These are phyloP conservation scores for Falco peregrinus DNA, from an alignment of 2,797 vertebrate genomes.

Conservation along the genomic window DNA sequence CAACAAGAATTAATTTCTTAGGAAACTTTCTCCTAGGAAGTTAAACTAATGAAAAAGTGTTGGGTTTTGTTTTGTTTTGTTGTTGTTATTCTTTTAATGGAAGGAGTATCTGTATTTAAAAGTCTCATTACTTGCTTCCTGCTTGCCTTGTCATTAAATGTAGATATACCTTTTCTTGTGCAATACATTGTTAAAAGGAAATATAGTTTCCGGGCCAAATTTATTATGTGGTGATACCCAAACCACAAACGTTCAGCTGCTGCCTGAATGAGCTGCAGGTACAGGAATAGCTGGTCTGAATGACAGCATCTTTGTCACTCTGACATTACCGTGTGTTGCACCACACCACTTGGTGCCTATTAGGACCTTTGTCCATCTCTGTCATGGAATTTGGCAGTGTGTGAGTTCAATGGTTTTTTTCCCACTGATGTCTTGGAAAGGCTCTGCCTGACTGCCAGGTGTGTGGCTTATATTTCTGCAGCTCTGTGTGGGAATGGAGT, in stretches of 20 bases:
- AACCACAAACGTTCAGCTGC: not conserved
- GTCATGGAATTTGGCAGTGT: not conserved
- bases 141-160: not conserved
- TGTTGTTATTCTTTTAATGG: not conserved
- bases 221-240: not conserved
- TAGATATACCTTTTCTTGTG: not conserved
- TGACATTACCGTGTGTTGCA: not conserved
- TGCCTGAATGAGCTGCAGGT: not conserved
- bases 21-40: not conserved
- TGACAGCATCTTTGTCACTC: not conserved
- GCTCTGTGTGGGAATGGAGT: not conserved
- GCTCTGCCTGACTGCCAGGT: not conserved
- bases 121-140: not conserved
- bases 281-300: not conserved
- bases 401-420: accelerated
- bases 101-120: not conserved
- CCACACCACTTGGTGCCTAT: accelerated
- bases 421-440: not conserved
- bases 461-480: not conserved
- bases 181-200: not conserved
- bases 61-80: not conserved
- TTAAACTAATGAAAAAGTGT: not conserved
- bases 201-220: not conserved
- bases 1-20: not conserved
- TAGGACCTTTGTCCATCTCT: not conserved